phyloP scores from a whole-genome alignment of 2,888 invertebrate species.

The Erebia epiphron region DNA sequence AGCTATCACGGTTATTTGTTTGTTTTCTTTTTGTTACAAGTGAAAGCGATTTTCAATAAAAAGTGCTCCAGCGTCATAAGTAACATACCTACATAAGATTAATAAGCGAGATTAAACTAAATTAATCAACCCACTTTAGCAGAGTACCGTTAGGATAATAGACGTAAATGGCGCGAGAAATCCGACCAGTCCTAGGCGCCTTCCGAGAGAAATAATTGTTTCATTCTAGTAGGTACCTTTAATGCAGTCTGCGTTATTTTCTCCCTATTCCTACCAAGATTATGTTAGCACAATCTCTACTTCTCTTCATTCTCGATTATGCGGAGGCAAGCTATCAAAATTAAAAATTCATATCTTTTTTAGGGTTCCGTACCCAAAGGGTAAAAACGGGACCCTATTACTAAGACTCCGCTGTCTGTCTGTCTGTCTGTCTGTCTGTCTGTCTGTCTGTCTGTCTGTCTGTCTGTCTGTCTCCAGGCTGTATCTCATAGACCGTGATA shows the following conservation, averaged over 20 bases:
- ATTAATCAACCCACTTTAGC: constrained; percentile 26
- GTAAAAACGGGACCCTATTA: too few relatives aligned
- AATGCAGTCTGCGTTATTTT: background rate
- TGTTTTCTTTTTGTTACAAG: background rate
- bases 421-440: too few relatives aligned
- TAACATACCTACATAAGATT: background rate
- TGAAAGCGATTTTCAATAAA: constrained; percentile 6
- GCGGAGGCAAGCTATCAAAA: too few relatives aligned
- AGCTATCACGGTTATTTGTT: background rate
- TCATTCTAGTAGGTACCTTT: background rate
- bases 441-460: too few relatives aligned
- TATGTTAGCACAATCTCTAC: background rate
- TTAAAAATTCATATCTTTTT: too few relatives aligned
- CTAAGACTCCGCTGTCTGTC: too few relatives aligned
- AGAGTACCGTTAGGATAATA: constrained; percentile 31
- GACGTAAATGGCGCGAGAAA: constrained; percentile 22
- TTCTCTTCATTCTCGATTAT: background rate
- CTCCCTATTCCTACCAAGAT: background rate
- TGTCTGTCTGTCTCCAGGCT: too few relatives aligned
- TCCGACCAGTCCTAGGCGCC: constrained; percentile 32
- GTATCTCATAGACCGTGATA: too few relatives aligned
- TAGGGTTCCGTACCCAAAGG: too few relatives aligned
- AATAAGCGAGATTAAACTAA: constrained; percentile 21
- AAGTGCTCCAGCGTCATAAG: constrained; percentile 9
- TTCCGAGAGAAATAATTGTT: constrained; percentile 15